These are phyloP conservation scores for Zelostemma sp. DNA, from an alignment of 1,140 invertebrate species.

Conservation along the genomic window DNA sequence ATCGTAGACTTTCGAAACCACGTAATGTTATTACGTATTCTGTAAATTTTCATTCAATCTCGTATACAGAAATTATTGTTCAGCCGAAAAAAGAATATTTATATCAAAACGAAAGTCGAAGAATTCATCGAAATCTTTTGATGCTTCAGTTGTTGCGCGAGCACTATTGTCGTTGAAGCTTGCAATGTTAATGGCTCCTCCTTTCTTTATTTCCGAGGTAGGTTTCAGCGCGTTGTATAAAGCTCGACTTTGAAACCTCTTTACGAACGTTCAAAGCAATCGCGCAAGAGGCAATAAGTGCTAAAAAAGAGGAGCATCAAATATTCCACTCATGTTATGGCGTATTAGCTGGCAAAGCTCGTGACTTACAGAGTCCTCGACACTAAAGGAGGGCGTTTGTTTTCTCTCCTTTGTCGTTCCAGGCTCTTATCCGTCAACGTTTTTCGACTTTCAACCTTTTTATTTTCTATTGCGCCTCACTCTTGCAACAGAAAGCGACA, in stretches of 20 bases:
- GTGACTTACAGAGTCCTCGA: conserved; percentile 32
- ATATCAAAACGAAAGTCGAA: no score
- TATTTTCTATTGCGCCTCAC: not conserved
- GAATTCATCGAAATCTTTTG: not conserved
- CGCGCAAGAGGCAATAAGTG: conserved; percentile 2
- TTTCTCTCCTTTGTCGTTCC: conserved; percentile 3
- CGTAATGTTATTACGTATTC: no score
- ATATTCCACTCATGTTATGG: conserved; percentile 34
- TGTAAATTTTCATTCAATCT: no score
- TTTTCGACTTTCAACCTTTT: not conserved
- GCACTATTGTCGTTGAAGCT: conserved; percentile 1
- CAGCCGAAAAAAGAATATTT: no score
- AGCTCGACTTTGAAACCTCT: conserved; percentile 8
- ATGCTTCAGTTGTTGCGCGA: not conserved
- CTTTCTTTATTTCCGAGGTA: conserved; percentile 2
- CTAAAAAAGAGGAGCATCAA: conserved; percentile 23
- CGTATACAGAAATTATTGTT: no score
- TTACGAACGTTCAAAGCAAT: conserved; percentile 20
- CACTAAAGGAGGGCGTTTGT: conserved; percentile 18
- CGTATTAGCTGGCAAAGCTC: conserved; percentile 38
- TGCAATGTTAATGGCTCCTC: conserved; percentile 1
- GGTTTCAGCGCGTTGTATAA: not conserved
- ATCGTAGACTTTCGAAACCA: no score
- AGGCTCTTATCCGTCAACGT: conserved; percentile 16
- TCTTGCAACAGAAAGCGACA: not conserved